phyloP scores from a whole-genome alignment of 2,888 invertebrate species.

The Ganaspis brasiliensis region DNA sequence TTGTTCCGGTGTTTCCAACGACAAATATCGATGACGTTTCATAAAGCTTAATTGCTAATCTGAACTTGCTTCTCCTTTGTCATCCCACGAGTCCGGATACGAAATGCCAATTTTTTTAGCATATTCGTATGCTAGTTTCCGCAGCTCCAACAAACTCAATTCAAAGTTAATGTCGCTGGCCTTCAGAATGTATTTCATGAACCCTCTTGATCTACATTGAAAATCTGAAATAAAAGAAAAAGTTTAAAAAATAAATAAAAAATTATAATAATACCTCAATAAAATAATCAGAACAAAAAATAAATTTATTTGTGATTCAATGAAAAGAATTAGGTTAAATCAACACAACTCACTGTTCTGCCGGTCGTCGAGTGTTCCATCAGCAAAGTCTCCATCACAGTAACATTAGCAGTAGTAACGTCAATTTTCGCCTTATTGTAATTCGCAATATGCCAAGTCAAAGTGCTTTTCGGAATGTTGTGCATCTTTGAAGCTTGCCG shows the following conservation, averaged over 20 bases:
- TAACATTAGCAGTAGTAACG: slow-evolving; percentile 22
- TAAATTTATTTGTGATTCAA: too few relatives aligned
- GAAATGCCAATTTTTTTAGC: slow-evolving; percentile 48
- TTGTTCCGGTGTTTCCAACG: slow-evolving; percentile 45
- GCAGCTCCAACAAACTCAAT: slow-evolving; percentile 47
- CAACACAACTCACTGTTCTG: too few relatives aligned
- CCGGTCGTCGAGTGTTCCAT: slow-evolving; percentile 4
- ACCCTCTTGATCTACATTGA: not conserved
- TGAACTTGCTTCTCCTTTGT: slow-evolving; percentile 25
- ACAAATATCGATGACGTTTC: slow-evolving; percentile 46
- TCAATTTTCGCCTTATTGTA: slow-evolving; percentile 5
- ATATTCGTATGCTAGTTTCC: slow-evolving; percentile 49
- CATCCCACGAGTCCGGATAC: slow-evolving; percentile 46
- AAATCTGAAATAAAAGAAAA: too few relatives aligned
- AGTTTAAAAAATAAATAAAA: too few relatives aligned
- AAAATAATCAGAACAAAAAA: too few relatives aligned
- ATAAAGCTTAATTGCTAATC: slow-evolving; percentile 45
- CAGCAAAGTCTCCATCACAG: slow-evolving; percentile 7
- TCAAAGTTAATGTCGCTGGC: slow-evolving; percentile 26
- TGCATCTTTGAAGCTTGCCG: slow-evolving; percentile 25
- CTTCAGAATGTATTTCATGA: slow-evolving; percentile 9
- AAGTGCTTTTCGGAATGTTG: slow-evolving; percentile 28
- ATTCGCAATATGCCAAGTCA: slow-evolving; percentile 6
- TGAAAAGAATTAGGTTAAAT: too few relatives aligned
- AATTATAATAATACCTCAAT: too few relatives aligned